Conservation (phyloP, 2,888 invertebrate genomes). For the Hydrotaea cyrtoneurina region DNA sequence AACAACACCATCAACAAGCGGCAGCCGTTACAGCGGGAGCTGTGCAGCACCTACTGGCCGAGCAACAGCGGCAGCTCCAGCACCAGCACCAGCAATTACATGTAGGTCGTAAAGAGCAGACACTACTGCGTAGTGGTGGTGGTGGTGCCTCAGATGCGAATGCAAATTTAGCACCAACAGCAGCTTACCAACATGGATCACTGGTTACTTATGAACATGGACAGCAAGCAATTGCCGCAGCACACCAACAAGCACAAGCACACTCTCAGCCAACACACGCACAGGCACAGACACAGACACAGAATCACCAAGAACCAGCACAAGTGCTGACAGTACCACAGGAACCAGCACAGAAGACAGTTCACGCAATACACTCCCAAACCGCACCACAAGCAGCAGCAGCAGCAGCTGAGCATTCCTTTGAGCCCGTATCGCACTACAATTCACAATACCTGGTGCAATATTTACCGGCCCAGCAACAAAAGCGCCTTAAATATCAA, state of each 20-base stretch:
- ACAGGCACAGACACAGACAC: constrained; percentile 27
- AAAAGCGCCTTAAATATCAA: constrained; percentile 57
- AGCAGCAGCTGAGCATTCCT: constrained; percentile 49
- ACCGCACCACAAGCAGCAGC: constrained; percentile 17
- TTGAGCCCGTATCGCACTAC: constrained; percentile 73
- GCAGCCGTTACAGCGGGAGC: constrained; percentile 10
- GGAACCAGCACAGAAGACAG: constrained; percentile 31
- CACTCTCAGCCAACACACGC: constrained; percentile 34
- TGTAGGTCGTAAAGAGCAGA: constrained; percentile 60
- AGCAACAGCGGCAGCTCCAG: constrained; percentile 66
- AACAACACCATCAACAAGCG: constrained; percentile 8
- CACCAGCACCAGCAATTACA: constrained; percentile 65
- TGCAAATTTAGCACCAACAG: constrained; percentile 58
- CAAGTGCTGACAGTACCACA: constrained; percentile 45
- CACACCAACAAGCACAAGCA: constrained; percentile 38
- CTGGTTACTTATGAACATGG: constrained; percentile 43
- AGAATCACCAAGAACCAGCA: constrained; percentile 44
- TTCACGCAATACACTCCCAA: constrained; percentile 3
- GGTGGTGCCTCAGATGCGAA: constrained; percentile 29
- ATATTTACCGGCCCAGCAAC: constrained; percentile 67
- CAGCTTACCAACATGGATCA: constrained; percentile 45
- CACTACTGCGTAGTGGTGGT: background rate
- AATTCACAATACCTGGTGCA: constrained; percentile 73
- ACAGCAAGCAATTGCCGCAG: constrained; percentile 30
- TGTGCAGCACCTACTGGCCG: constrained; percentile 22